Evolutionary conservation across 2,888 invertebrate genomes (phyloP).

Genomic region (Agrotis puta): DNA sequence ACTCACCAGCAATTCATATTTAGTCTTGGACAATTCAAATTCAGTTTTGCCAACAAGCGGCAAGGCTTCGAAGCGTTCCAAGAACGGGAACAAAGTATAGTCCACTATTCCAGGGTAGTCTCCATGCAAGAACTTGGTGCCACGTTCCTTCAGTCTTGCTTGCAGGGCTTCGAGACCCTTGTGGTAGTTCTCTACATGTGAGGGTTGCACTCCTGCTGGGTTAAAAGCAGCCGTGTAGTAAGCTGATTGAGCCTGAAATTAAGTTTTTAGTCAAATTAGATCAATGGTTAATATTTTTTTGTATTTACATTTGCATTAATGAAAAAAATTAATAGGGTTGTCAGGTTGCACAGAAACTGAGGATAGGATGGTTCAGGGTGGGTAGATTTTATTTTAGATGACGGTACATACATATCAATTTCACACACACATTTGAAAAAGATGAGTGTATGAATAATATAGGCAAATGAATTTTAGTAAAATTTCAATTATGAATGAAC

Average conservation of each 20-base stretch:
- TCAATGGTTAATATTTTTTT: too few species aligned
- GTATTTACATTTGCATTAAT: too few species aligned
- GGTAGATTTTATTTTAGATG: too few species aligned
- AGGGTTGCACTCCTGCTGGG: conserved; percentile 78
- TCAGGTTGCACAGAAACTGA: too few species aligned
- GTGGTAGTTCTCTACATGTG: conserved; percentile 87
- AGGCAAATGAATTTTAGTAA: too few species aligned
- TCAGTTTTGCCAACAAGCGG: conserved; percentile 92
- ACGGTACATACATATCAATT: too few species aligned
- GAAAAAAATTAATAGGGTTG: too few species aligned
- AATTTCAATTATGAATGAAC: neutral
- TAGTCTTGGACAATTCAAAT: conserved; percentile 92
- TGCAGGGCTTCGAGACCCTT: conserved; percentile 92
- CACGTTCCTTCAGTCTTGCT: conserved; percentile 92
- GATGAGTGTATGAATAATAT: too few species aligned
- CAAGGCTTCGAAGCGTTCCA: conserved; percentile 91
- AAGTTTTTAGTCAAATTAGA: neutral
- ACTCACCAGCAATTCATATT: conserved; percentile 92
- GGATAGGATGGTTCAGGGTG: too few species aligned
- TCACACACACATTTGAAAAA: too few species aligned
- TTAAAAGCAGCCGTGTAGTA: conserved; percentile 90
- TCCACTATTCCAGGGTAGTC: conserved; percentile 94
- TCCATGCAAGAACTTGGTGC: conserved; percentile 93
- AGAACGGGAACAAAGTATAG: conserved; percentile 97
- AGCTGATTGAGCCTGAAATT: conserved; percentile 87